Evolutionary conservation across 2,797 vertebrate species (phyloP), one percentile per base, ranked within the genome.

Genomic region (Borostomias antarcticus): DNA sequence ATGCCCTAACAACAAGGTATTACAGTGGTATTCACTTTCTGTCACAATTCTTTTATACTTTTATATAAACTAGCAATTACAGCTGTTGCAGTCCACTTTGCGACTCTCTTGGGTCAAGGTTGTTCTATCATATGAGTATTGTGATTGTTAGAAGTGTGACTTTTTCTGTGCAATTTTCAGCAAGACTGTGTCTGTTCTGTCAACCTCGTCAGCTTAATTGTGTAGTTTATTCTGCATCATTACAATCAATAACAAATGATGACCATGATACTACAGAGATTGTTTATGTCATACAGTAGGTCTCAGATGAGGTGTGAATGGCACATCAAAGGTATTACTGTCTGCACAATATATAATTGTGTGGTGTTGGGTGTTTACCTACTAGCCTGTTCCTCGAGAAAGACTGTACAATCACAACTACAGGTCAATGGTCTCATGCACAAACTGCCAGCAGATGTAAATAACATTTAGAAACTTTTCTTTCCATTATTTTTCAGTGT

Each of bases 161-260:
- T 68, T 83, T 79, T 76, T 74, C 52, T 68, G 6, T 77, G 63
- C 62, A 80, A 56, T 66, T 73, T 71, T 79, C 70, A 77, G 53
- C 45, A 54, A 45, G 66, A 73, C 75, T 79, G 73, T 43, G 60
- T 75, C 65, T 80, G 68, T 21, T 33, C 5, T 58, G 19, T 4
- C n/a, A 56, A 15, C 28, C 47, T 21, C 4, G 15, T 43, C 40
- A 15, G 40, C 6, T 43, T 43, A 5, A 43, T 43, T 15, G 1
- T 2, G 15, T 15, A 11, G 11, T 40, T 40, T 40, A 40, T 40
- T 40, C 37, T 40, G 9, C 15, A 11, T n/a, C n/a, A n/a, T n/a
- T n/a, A n/a, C n/a, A n/a, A n/a, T n/a, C n/a, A n/a, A n/a, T n/a
- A n/a, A n/a, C n/a, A n/a, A n/a, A n/a, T n/a, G n/a, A n/a, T n/a